Evolutionary conservation across 2,888 invertebrate genomes (phyloP), one percentile per base, ranked within the genome.

Genomic region (Nysson spinosus): DNA sequence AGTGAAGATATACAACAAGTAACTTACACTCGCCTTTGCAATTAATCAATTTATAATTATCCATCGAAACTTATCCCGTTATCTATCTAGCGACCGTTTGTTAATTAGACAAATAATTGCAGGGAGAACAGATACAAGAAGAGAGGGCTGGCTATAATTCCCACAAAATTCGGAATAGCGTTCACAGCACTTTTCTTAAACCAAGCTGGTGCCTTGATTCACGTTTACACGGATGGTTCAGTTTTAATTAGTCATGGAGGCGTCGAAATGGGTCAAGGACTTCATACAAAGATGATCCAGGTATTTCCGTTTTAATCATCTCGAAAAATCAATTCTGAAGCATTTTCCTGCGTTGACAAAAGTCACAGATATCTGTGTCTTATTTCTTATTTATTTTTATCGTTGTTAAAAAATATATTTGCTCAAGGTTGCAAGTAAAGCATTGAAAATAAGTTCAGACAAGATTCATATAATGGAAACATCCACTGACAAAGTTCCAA

Each of bases 261-360:
- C n/a, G 94, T 95, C 5, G 98, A 98, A 90, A 98, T 98, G 94
- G 98, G 98, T 0, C 98, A 98, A 88, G 98, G 98, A 1, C 89
- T 99, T 3, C 95, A 97, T 84, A 98, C 96, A 0, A 98, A 98
- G 89, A 96, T 97, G 94, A 93, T 96, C 50, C 97, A 98, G 91
- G 88, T 90, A 61, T 42, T n/a, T n/a, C n/a, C n/a, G n/a, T n/a
- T n/a, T n/a, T n/a, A n/a, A n/a, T n/a, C n/a, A n/a, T n/a, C n/a
- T n/a, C n/a, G n/a, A n/a, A n/a, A n/a, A n/a, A n/a, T n/a, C n/a
- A n/a, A n/a, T 32, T 9, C n/a, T 11, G n/a, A 32, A 32, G 24
- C n/a, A n/a, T n/a, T n/a, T n/a, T n/a, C n/a, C n/a, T n/a, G n/a
- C n/a, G n/a, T n/a, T n/a, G n/a, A n/a, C n/a, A n/a, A n/a, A n/a